phyloP scores from a whole-genome alignment of 2,888 invertebrate genomes.

The Acanthosepion pharaonis region DNA sequence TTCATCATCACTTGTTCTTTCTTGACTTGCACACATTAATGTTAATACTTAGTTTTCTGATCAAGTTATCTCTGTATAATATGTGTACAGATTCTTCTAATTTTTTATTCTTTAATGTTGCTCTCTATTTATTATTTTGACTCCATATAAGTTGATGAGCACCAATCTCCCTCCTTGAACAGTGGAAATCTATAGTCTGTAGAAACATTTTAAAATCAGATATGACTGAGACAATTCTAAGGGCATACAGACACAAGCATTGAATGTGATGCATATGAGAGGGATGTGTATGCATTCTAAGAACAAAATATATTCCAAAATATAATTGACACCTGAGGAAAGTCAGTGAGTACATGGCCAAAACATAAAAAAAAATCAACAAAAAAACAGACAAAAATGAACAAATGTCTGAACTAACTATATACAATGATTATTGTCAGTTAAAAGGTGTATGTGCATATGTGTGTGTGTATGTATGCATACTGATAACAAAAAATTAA shows the following conservation, averaged over 20 bases:
- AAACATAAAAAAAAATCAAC: neutral
- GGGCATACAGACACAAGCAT: neutral
- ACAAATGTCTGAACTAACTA: too few relatives aligned
- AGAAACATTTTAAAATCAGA: neutral
- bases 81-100: neutral
- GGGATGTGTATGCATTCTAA: neutral
- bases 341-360: neutral
- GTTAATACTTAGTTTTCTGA: too few relatives aligned
- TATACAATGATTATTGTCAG: too few relatives aligned
- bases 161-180: neutral
- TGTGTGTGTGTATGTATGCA: too few relatives aligned
- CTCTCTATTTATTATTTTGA: neutral
- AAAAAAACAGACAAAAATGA: neutral
- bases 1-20: neutral
- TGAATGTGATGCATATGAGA: too few relatives aligned
- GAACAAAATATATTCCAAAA: neutral
- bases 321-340: neutral
- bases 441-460: too few relatives aligned
- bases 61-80: too few relatives aligned
- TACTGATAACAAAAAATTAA: too few relatives aligned
- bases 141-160: neutral
- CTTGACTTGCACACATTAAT: neutral
- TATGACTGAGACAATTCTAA: neutral
- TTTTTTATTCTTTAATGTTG: neutral
- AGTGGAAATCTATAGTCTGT: neutral